phyloP scores from a whole-genome alignment of 2,888 invertebrate species.

The Caenorhabditis doughertyi region DNA sequence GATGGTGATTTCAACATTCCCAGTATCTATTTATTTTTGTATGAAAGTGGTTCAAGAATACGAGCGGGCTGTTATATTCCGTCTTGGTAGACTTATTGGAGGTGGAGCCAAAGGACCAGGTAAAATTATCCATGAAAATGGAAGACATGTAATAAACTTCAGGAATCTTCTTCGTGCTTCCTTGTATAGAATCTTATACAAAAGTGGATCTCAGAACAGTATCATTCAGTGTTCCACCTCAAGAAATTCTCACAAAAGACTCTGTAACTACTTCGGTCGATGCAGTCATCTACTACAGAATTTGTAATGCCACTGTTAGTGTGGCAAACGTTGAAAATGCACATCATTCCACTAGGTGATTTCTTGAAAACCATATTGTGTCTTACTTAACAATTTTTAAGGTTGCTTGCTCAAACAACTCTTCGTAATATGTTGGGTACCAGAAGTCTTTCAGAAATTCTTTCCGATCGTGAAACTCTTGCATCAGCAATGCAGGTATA shows the following conservation, averaged over 20 bases:
- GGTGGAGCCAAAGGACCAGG: slow-evolving; percentile 88
- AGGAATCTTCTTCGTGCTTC: slow-evolving; percentile 85
- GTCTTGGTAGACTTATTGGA: slow-evolving; percentile 88
- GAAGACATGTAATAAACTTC: not conserved
- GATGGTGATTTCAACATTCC: slow-evolving; percentile 74
- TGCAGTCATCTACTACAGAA: slow-evolving; percentile 87
- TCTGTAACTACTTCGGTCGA: slow-evolving; percentile 98
- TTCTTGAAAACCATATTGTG: no score
- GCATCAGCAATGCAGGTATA: slow-evolving; percentile 90
- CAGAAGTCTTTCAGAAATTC: slow-evolving; percentile 94
- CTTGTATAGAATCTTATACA: slow-evolving; percentile 92
- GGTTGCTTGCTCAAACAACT: slow-evolving; percentile 84
- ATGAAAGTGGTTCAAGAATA: slow-evolving; percentile 83
- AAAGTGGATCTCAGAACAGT: slow-evolving; percentile 95
- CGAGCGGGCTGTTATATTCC: slow-evolving; percentile 92
- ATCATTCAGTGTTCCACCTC: slow-evolving; percentile 97
- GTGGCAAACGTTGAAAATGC: slow-evolving; percentile 97
- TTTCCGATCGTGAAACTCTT: slow-evolving; percentile 95
- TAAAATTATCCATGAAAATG: not conserved
- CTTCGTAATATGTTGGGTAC: slow-evolving; percentile 94
- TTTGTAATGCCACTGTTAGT: slow-evolving; percentile 96
- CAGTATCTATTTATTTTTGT: slow-evolving; percentile 77
- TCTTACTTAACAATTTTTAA: slow-evolving; percentile 6
- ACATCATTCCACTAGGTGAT: slow-evolving; percentile 72
- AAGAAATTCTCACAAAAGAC: slow-evolving; percentile 98